Evolutionary conservation across 2,888 invertebrate genomes (phyloP).

Genomic region (Oxytorus armatus): DNA sequence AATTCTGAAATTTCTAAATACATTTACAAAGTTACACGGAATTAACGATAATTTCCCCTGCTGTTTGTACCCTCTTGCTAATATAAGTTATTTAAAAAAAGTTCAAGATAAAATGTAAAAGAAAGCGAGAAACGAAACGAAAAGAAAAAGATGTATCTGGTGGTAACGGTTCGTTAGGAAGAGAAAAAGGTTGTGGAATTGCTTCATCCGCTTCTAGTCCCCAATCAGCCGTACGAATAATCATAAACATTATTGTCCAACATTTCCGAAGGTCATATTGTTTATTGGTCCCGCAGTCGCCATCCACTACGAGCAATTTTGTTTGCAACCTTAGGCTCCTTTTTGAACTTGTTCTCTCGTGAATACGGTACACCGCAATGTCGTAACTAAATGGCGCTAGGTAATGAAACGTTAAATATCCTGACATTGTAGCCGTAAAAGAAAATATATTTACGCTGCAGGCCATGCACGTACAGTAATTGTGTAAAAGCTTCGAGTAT

Average conservation of each 20-base stretch:
- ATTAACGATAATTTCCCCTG: too few relatives aligned
- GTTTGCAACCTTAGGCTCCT: slow-evolving; percentile 3
- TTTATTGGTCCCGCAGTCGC: slow-evolving; percentile 22
- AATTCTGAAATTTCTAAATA: too few relatives aligned
- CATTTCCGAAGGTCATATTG: slow-evolving; percentile 39
- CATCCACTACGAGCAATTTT: not conserved
- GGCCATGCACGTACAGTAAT: slow-evolving; percentile 21
- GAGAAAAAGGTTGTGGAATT: not conserved
- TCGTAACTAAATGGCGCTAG: slow-evolving; percentile 30
- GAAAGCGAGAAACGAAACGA: not conserved
- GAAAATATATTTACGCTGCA: slow-evolving; percentile 38
- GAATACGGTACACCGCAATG: slow-evolving; percentile 10
- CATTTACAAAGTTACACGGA: too few relatives aligned
- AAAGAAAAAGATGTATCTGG: not conserved
- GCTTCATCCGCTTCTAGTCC: not conserved
- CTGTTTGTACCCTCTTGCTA: too few relatives aligned
- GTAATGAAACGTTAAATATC: slow-evolving; percentile 52
- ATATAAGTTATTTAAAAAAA: too few relatives aligned
- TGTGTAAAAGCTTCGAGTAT: slow-evolving; percentile 52
- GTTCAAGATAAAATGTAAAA: not conserved
- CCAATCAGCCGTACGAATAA: slow-evolving; percentile 2
- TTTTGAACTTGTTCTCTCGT: slow-evolving; percentile 40
- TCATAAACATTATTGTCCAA: slow-evolving; percentile 18
- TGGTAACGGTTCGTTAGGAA: not conserved
- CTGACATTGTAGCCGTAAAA: slow-evolving; percentile 41